Evolutionary conservation across 1,140 invertebrate species (phyloP), one percentile per base, ranked within the genome.

Genomic region (Calliopsis andreniformis): DNA sequence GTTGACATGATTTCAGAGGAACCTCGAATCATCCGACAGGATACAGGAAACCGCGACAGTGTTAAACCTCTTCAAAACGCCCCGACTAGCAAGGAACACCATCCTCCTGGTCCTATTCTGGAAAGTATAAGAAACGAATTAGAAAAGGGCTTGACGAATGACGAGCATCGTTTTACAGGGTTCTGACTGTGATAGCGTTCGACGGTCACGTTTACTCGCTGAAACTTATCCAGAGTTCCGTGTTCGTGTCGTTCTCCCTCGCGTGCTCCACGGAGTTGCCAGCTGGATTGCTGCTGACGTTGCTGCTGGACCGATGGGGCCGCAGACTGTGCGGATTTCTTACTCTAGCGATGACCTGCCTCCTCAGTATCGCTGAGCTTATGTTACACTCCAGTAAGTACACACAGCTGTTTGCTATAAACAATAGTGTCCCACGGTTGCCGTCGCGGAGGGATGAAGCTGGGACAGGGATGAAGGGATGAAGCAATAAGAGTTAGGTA

Each of bases 241-340:
- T 95, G 51, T 96, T 95, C 83, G 91, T 95, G 39, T 95, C 95
- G 0, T 96, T 96, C 87, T 95, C 94, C 0, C 83, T 96, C 3
- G 94, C 95, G 0, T 95, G 94, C 2, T 93, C 94, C 10, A 95
- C 95, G 0, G 95, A 96, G 89, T 92, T 96, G 59, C 95, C 95
- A 0, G 95, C 95, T 5, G 95, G 95, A 23, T 92, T 95, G 5
- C 80, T 96, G 61, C 88, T 96, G 2, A 93, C 95, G 0, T 76
- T 95, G 10, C 88, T 94, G 10, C 87, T 96, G 25, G 95, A 96
- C 87, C 93, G 93, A 85, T 95, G 93, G 92, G 95, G 94, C 2
- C 88, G 94, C 43, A 88, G 94, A 67, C 94, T 94, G 88, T 92
- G 94, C 23, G 92, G 93, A 67, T 94, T 93, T 78, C 88, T 92